A percentile compares a stretch with the other conserved stretches of the same genome.
Evolutionary conservation across 2,888 invertebrate species (phyloP).

Genomic region (Brachyopa scutellaris): DNA sequence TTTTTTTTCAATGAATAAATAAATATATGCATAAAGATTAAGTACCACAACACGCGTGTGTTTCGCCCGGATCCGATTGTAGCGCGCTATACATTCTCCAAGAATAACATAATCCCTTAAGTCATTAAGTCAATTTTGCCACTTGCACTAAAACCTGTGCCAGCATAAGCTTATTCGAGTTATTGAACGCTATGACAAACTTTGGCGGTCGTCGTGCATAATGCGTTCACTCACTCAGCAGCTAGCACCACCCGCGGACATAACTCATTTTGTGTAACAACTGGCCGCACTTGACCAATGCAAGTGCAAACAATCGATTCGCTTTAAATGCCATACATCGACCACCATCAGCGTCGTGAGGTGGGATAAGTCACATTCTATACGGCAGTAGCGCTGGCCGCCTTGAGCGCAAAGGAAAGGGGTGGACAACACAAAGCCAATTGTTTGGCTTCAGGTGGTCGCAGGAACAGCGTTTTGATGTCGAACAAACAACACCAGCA

Average conservation of each 20-base stretch:
- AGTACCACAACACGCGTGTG: background rate
- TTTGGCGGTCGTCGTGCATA: no score
- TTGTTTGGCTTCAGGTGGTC: conserved; percentile 65
- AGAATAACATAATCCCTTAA: conserved; percentile 36
- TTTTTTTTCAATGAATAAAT: no score
- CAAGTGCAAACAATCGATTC: conserved; percentile 60
- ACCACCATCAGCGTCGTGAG: conserved; percentile 15
- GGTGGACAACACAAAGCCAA: conserved; percentile 9
- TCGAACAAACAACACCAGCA: conserved; percentile 13
- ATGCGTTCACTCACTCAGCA: no score
- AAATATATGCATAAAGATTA: background rate
- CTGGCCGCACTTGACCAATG: conserved; percentile 67
- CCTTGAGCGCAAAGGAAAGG: conserved; percentile 35
- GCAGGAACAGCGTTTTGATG: conserved; percentile 26
- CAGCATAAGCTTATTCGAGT: conserved; percentile 43
- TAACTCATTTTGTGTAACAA: conserved; percentile 23
- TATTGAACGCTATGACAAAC: conserved; percentile 41
- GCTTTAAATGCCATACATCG: conserved; percentile 29
- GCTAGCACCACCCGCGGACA: background rate
- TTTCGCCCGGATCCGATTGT: conserved; percentile 28
- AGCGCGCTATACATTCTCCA: background rate
- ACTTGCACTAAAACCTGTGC: conserved; percentile 60
- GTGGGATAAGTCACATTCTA: conserved; percentile 58
- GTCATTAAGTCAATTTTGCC: conserved; percentile 64
- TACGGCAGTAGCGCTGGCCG: conserved; percentile 37